These are phyloP conservation scores for Enteromius thamalakanensis DNA, from an alignment of 2,797 vertebrate species.

Conservation along the genomic window DNA sequence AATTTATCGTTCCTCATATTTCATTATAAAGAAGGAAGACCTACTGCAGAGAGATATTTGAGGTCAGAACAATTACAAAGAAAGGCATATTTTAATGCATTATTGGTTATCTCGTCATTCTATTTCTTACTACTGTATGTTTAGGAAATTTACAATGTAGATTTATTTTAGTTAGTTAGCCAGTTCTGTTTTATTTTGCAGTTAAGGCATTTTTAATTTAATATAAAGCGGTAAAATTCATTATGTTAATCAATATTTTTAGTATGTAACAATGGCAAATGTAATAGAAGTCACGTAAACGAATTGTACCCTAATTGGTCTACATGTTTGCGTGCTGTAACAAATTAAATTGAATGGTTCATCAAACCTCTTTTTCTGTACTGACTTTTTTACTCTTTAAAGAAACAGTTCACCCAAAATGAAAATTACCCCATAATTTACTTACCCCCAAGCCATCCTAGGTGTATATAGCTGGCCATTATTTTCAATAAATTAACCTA, in stretches of 20 bases:
- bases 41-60: not conserved
- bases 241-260: not conserved
- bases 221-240: not conserved
- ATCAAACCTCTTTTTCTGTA: not conserved
- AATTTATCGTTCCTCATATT: not conserved
- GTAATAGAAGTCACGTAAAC: not conserved
- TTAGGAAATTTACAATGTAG: not conserved
- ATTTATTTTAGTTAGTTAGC: not conserved
- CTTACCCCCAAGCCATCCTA: too few species aligned
- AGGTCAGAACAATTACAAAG: not conserved
- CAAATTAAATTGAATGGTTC: not conserved
- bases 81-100: not conserved
- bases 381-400: not conserved
- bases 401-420: too few species aligned
- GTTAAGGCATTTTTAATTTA: not conserved
- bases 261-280: not conserved
- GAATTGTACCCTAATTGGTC: not conserved
- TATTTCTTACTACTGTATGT: not conserved
- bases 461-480: too few species aligned
- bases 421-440: too few species aligned
- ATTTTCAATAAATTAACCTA: too few species aligned
- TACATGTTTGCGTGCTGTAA: not conserved
- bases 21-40: not conserved
- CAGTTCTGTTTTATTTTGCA: not conserved
- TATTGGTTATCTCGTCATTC: not conserved